phyloP scores from a whole-genome alignment of 2,797 vertebrate species.

The Myotis myotis region DNA sequence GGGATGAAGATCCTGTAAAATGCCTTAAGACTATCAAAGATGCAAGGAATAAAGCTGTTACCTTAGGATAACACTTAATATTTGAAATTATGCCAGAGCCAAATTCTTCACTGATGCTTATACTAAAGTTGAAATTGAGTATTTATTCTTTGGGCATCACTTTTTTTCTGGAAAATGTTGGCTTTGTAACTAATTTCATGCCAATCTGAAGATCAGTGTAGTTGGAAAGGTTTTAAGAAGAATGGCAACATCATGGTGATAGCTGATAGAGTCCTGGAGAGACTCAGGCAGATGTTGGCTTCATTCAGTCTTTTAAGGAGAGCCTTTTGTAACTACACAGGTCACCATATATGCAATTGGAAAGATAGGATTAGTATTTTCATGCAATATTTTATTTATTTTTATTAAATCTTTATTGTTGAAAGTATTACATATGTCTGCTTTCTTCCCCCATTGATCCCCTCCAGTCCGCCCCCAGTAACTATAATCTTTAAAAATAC shows the following conservation, averaged over 20 bases:
- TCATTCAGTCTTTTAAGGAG: not conserved
- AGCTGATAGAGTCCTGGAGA: not conserved
- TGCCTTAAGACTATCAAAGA: not conserved
- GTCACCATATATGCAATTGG: not conserved
- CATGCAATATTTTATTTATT: too few relatives aligned
- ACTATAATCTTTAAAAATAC: too few relatives aligned
- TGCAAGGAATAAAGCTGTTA: not conserved
- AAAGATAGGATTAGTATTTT: too few relatives aligned
- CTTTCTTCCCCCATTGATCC: too few relatives aligned
- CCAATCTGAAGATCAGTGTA: not conserved
- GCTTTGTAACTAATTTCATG: not conserved
- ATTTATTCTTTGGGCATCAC: not conserved
- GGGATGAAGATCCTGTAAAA: not conserved
- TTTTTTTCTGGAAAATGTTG: not conserved
- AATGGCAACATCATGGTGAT: not conserved
- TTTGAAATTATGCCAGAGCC: constrained; percentile 20
- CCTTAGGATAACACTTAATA: not conserved
- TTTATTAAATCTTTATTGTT: too few relatives aligned
- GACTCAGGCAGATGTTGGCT: not conserved
- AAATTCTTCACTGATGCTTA: not conserved
- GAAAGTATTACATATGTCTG: too few relatives aligned
- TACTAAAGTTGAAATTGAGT: constrained; percentile 38
- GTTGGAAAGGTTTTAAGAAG: not conserved
- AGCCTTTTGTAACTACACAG: not conserved
- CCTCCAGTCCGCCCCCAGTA: too few relatives aligned